phyloP scores from a whole-genome alignment of 2,113 vertebrate genomes.

The Chelonoidis abingdonii region DNA sequence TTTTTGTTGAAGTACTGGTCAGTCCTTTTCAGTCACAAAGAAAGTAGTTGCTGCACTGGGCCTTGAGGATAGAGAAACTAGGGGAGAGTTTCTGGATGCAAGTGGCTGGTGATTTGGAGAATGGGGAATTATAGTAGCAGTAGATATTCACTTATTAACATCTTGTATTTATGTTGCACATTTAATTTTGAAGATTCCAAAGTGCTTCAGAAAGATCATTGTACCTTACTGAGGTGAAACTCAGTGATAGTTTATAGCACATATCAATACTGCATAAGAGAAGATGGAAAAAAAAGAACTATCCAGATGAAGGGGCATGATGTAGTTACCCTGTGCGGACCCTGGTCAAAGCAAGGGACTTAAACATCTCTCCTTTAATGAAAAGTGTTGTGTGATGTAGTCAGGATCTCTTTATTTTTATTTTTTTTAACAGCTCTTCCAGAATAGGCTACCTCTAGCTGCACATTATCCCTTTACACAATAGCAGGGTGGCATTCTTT shows the following conservation, averaged over 20 bases:
- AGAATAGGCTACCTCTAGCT: accelerated
- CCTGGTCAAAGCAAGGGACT: accelerated
- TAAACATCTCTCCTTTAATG: not conserved
- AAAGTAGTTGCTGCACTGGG: accelerated
- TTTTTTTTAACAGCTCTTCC: not conserved
- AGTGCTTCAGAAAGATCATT: accelerated
- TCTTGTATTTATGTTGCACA: not conserved
- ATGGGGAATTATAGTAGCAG: accelerated
- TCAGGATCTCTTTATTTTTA: not conserved
- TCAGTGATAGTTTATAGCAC: accelerated
- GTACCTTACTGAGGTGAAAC: accelerated
- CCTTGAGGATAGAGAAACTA: not conserved
- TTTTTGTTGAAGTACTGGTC: accelerated
- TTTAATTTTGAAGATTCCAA: accelerated
- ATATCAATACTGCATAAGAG: accelerated
- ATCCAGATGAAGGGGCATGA: accelerated
- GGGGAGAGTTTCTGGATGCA: not conserved
- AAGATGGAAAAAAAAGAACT: not conserved
- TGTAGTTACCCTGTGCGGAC: not conserved
- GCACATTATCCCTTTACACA: accelerated
- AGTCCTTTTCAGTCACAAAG: accelerated
- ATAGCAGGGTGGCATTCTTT: not conserved
- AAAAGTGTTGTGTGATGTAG: not conserved
- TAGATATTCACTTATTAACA: accelerated
- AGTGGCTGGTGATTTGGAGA: accelerated